phyloP scores from a whole-genome alignment of 2,113 vertebrate genomes.

The Daubentonia madagascariensis region DNA sequence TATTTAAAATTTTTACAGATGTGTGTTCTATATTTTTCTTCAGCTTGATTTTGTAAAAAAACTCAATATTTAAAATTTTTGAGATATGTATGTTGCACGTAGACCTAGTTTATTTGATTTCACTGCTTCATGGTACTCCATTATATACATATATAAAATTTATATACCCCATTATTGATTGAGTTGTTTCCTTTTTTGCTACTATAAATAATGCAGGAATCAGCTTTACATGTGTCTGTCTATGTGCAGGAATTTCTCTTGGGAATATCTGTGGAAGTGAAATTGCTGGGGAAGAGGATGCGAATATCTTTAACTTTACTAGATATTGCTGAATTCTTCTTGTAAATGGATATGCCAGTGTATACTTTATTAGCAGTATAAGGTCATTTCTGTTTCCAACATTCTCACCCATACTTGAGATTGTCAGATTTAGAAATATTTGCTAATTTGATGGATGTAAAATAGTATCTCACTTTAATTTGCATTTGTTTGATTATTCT shows the following conservation, averaged over 20 bases:
- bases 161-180: neutral
- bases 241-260: neutral
- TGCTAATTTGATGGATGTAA: neutral
- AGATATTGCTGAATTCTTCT: neutral
- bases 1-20: neutral
- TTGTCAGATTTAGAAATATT: constrained; percentile 13
- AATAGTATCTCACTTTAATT: constrained; percentile 1
- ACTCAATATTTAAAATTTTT: neutral
- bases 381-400: neutral
- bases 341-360: neutral
- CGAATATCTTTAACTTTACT: neutral
- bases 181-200: neutral
- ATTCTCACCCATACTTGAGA: neutral
- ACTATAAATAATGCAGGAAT: neutral
- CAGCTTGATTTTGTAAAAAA: neutral
- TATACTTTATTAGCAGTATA: neutral
- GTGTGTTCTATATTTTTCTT: neutral
- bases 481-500: neutral
- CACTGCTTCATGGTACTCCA: neutral
- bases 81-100: neutral
- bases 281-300: neutral
- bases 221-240: neutral
- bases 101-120: neutral
- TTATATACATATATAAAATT: neutral
- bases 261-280: neutral